These are phyloP conservation scores for Helicoverpa assulta DNA, from an alignment of 2,888 invertebrate species.

Conservation along the genomic window DNA sequence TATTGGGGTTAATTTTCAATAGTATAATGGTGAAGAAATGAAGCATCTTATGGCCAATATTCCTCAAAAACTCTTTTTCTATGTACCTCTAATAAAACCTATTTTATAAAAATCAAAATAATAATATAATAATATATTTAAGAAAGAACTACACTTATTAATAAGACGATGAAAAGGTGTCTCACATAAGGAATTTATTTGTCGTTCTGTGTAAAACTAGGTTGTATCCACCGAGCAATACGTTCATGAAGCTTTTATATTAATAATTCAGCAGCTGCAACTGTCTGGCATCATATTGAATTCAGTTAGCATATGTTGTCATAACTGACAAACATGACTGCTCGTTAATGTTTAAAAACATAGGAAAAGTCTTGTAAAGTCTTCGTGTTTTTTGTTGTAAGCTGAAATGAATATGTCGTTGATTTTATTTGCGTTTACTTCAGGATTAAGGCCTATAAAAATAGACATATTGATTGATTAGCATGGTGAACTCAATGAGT, in stretches of 20 bases:
- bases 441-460: too few species aligned
- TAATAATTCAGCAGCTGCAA: conserved; percentile 49
- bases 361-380: background rate
- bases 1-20: too few species aligned
- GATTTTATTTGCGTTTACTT: too few species aligned
- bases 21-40: too few species aligned
- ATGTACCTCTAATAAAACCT: too few species aligned
- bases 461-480: too few species aligned
- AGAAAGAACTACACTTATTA: conserved; percentile 1
- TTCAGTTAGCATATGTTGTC: conserved; percentile 38
- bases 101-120: too few species aligned
- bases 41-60: too few species aligned
- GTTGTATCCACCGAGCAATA: conserved; percentile 36
- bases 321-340: conserved; percentile 15
- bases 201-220: conserved; percentile 32
- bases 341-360: background rate
- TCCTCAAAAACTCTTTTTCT: too few species aligned
- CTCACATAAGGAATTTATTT: conserved; percentile 29
- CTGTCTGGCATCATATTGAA: conserved; percentile 33
- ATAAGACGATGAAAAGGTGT: conserved; percentile 12
- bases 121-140: too few species aligned
- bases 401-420: too few species aligned
- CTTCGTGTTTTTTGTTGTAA: background rate
- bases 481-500: too few species aligned
- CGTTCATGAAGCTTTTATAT: conserved; percentile 47